phyloP scores from a whole-genome alignment of 2,888 invertebrate genomes.

The Agrenia bidenticulata region DNA sequence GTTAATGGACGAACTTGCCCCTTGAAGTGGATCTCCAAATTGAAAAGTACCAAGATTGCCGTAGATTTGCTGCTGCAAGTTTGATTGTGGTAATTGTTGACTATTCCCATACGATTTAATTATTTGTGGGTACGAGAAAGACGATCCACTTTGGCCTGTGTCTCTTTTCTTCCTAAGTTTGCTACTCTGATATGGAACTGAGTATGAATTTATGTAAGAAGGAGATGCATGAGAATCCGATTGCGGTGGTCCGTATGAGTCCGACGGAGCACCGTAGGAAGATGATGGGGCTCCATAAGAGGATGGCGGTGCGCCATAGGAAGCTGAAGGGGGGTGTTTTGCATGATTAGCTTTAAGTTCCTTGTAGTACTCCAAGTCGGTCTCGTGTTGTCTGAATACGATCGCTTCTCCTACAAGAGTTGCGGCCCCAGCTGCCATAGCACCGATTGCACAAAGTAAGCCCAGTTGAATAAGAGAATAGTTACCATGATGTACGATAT shows the following conservation, averaged over 20 bases:
- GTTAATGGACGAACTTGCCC: no score
- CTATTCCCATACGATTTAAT: no score
- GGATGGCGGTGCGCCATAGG: not conserved
- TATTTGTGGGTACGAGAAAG: no score
- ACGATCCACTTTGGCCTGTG: no score
- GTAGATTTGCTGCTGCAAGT: not conserved
- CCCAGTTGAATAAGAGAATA: slow-evolving; percentile 44
- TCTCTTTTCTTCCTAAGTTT: no score
- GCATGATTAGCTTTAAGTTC: not conserved
- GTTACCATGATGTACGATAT: slow-evolving; percentile 37
- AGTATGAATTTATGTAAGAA: no score
- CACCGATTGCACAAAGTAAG: slow-evolving; percentile 41
- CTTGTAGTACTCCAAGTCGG: slow-evolving; percentile 15
- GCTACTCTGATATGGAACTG: no score
- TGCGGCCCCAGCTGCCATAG: slow-evolving; percentile 35
- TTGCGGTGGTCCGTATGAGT: not conserved
- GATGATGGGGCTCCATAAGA: slow-evolving; percentile 5
- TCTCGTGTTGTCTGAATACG: slow-evolving; percentile 30
- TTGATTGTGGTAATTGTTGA: not conserved
- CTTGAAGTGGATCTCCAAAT: no score
- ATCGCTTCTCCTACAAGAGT: slow-evolving; percentile 34
- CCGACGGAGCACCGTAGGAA: slow-evolving; percentile 16
- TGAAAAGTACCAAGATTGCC: no score
- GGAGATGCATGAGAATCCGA: no score
- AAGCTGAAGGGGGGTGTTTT: slow-evolving; percentile 1